A percentile compares a stretch with the other conserved stretches of the same genome.
phyloP scores from a whole-genome alignment of 2,888 invertebrate species.

The Hedychridium roseum region DNA sequence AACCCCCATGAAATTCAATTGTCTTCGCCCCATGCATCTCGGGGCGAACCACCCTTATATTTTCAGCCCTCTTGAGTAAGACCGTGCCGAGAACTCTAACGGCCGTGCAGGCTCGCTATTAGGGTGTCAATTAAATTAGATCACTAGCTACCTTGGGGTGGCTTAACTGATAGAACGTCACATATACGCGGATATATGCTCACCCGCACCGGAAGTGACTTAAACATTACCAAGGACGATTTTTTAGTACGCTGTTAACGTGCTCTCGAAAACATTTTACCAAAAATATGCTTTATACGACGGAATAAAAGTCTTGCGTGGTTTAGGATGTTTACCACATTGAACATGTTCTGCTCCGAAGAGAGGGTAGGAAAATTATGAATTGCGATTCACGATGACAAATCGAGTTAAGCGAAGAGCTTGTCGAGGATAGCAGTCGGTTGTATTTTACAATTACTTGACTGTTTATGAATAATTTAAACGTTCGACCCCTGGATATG shows the following conservation, averaged over 20 bases:
- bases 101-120: conserved; percentile 53
- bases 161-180: conserved; percentile 46
- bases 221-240: too few species aligned
- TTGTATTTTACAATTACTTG: conserved; percentile 49
- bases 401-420: conserved; percentile 21
- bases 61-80: conserved; percentile 47
- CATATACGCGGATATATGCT: conserved; percentile 19
- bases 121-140: conserved; percentile 63
- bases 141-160: conserved; percentile 48
- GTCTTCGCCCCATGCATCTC: conserved; percentile 59
- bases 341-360: conserved; percentile 5
- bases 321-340: conserved; percentile 7
- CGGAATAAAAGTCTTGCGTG: conserved; percentile 1
- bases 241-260: too few species aligned
- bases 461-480: conserved; percentile 55
- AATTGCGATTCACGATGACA: conserved; percentile 15
- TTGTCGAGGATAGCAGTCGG: conserved; percentile 29
- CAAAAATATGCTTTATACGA: too few species aligned
- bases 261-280: too few species aligned
- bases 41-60: conserved; percentile 58
- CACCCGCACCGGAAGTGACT: too few species aligned
- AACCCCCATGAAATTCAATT: conserved; percentile 64
- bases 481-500: conserved; percentile 30
- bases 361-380: conserved; percentile 30
- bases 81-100: conserved; percentile 41